Conservation (phyloP, 2,797 vertebrate species). For the Chelon labrosus region DNA sequence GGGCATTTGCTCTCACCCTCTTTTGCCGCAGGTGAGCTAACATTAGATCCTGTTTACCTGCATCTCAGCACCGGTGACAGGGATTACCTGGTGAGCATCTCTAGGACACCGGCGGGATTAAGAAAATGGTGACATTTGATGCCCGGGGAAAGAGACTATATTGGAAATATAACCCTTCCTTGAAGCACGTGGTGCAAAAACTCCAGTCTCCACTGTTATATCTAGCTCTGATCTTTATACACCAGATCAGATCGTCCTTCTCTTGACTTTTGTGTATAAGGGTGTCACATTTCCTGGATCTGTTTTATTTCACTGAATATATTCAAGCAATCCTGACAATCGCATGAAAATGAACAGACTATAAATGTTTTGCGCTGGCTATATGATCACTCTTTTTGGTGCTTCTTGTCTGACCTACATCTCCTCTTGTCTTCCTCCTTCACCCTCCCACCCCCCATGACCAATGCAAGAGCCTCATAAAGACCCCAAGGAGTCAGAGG, state of each 20-base stretch:
- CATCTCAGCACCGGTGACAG: no score
- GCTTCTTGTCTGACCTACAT: background rate
- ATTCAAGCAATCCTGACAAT: no score
- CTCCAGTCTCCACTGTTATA: no score
- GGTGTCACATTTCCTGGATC: constrained; percentile 25
- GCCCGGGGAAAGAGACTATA: no score
- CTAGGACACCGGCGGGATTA: no score
- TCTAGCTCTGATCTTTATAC: background rate
- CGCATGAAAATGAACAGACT: background rate
- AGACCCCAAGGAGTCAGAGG: constrained; percentile 59
- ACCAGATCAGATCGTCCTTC: background rate
- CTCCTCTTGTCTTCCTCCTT: constrained; percentile 1
- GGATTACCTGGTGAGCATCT: no score
- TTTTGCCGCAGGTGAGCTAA: no score
- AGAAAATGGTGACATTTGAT: no score
- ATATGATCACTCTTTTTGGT: background rate
- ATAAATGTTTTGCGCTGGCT: background rate
- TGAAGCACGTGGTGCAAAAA: no score
- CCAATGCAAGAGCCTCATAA: constrained; percentile 54
- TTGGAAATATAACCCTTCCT: no score
- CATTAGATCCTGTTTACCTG: no score
- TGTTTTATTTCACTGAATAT: background rate
- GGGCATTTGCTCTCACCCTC: no score
- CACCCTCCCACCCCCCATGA: constrained; percentile 37
- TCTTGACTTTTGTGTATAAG: background rate